Percentiles rank a stretch among this genome's conserved stretches.
Evolutionary conservation across 2,113 vertebrate genomes (phyloP).

Genomic region (Melierax canorus): DNA sequence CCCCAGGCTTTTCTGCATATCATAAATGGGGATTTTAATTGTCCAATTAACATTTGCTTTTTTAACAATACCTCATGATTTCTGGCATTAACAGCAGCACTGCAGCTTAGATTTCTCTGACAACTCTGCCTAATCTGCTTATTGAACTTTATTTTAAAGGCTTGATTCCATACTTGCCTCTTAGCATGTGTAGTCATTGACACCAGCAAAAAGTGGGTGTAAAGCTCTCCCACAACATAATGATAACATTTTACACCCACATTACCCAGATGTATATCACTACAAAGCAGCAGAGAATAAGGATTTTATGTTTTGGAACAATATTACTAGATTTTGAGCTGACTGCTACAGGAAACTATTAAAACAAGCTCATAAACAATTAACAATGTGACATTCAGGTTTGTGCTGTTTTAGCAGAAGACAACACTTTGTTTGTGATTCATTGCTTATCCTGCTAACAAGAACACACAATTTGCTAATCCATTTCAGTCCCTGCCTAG

Average conservation of each 20-base stretch:
- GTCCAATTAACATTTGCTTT: slow-evolving; percentile 33
- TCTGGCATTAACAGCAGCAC: background rate
- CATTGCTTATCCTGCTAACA: background rate
- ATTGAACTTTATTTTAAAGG: background rate
- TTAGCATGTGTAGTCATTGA: background rate
- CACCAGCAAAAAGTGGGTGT: background rate
- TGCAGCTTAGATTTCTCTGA: slow-evolving; percentile 1
- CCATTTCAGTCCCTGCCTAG: background rate
- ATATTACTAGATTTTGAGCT: background rate
- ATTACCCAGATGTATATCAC: background rate
- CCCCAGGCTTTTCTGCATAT: background rate
- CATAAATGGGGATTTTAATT: background rate
- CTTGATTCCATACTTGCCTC: background rate
- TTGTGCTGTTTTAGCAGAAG: slow-evolving; percentile 23
- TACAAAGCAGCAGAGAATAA: background rate
- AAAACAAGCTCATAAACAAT: background rate
- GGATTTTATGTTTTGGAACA: slow-evolving; percentile 2
- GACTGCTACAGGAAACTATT: background rate
- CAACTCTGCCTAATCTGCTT: slow-evolving; percentile 10
- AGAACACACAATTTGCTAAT: background rate
- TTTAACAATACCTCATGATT: slow-evolving; percentile 14
- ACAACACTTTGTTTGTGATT: background rate
- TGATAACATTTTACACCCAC: background rate
- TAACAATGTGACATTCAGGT: background rate
- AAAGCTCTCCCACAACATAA: background rate